Evolutionary conservation across 1,140 invertebrate species (phyloP), one percentile per base, ranked within the genome.

Genomic region (Trichonephila inaurata): DNA sequence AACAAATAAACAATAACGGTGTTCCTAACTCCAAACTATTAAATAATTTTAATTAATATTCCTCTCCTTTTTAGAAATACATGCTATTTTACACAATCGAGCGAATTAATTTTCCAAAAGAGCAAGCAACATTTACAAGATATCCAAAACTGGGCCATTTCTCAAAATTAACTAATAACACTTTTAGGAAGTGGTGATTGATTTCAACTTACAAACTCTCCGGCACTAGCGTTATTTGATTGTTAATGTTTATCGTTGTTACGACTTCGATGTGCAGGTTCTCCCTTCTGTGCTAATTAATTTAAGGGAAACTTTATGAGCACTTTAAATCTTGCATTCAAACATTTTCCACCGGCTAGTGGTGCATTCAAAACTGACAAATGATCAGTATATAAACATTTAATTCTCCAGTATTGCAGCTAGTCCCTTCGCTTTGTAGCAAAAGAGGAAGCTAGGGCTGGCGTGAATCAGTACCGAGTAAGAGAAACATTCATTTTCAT

Each of bases 401-500:
- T 77, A 92, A 92, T 92, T 92, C 91, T 51, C 81, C 33, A 72
- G 33, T 44, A 87, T 85, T 87, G 82, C 24, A 62, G 82, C 19
- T 21, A 86, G 10, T 62, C 14, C 51, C 77, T 19, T 33, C 62
- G 24, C 60, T 85, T 81, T 85, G 19, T 72, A 72, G 33, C 40
- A 69, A 72, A 24, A 77, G 28, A 40, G 86, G 61, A 40, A 66
- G 16, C 60, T 12, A 33, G 86, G 28, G 86, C 62, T 81, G 24
- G 72, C 72, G 58, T 58, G 69, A 44, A 72, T 91, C 82, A 44
- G 28, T 40, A 44, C 77, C 69, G 66, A 81, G 91, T 83, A 92
- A 92, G 83, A 69, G 91, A 87, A 92, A 87, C 82, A 92, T 92
- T 92, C 91, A 92, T 92, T 92, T 92, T 92, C 91, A 87, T 92